phyloP scores from a whole-genome alignment of 2,797 vertebrate genomes.

The Pyrocephalus nanus region DNA sequence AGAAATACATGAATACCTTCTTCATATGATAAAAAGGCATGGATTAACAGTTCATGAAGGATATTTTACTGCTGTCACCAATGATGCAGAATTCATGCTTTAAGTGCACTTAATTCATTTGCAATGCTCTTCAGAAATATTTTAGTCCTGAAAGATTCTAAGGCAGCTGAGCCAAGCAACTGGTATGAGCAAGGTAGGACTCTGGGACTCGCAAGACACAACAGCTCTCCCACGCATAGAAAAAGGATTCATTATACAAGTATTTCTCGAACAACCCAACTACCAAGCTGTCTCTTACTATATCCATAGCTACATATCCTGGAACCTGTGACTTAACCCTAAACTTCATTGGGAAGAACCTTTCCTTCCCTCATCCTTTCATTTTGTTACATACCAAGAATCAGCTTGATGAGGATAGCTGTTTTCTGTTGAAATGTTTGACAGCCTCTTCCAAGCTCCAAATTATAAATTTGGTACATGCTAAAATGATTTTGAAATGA shows the following conservation, averaged over 20 bases:
- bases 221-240: neutral
- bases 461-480: neutral
- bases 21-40: neutral
- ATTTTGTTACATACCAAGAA: neutral
- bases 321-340: neutral
- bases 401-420: neutral
- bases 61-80: neutral
- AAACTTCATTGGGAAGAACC: neutral
- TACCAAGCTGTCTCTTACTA: neutral
- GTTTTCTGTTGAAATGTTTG: neutral
- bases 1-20: neutral
- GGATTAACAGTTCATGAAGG: neutral
- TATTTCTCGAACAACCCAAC: neutral
- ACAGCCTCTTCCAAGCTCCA: neutral
- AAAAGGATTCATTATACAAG: neutral
- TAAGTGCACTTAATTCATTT: neutral
- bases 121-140: neutral
- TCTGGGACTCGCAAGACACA: neutral
- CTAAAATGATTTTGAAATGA: neutral
- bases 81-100: neutral
- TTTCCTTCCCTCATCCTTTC: neutral
- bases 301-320: neutral
- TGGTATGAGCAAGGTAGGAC: slow-evolving; percentile 18
- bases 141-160: neutral
- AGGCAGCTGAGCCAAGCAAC: neutral